phyloP scores from a whole-genome alignment of 2,113 vertebrate species.

The Nycticryphes semicollaris region DNA sequence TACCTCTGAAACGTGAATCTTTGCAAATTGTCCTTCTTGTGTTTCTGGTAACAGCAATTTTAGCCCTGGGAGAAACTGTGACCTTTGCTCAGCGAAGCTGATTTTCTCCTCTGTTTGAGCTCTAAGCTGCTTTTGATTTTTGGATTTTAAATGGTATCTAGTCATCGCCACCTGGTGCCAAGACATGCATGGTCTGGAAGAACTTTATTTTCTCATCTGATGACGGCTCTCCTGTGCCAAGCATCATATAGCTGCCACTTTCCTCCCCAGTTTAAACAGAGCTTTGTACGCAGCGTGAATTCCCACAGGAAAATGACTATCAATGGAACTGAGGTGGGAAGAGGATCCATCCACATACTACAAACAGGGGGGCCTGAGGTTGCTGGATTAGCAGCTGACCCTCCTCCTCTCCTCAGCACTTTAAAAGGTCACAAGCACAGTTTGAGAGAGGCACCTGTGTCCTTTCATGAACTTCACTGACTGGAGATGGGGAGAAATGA shows the following conservation, averaged over 20 bases:
- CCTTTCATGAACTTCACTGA: background rate
- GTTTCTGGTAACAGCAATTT: background rate
- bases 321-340: background rate
- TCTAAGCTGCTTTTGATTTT: background rate
- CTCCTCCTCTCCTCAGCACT: background rate
- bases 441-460: background rate
- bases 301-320: background rate
- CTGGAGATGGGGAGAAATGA: background rate
- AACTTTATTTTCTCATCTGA: background rate
- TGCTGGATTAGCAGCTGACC: background rate
- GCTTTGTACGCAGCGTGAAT: background rate
- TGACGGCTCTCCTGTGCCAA: background rate
- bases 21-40: background rate
- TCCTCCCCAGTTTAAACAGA: background rate
- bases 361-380: background rate
- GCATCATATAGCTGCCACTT: background rate
- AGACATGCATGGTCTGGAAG: background rate
- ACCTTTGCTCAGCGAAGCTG: background rate
- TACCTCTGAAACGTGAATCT: background rate
- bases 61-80: constrained; percentile 5
- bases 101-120: background rate
- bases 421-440: background rate
- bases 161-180: background rate
- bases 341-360: accelerated
- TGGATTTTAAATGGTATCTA: background rate